These are phyloP conservation scores for Argyra leucocephala DNA, from an alignment of 2,888 invertebrate species.

Conservation along the genomic window DNA sequence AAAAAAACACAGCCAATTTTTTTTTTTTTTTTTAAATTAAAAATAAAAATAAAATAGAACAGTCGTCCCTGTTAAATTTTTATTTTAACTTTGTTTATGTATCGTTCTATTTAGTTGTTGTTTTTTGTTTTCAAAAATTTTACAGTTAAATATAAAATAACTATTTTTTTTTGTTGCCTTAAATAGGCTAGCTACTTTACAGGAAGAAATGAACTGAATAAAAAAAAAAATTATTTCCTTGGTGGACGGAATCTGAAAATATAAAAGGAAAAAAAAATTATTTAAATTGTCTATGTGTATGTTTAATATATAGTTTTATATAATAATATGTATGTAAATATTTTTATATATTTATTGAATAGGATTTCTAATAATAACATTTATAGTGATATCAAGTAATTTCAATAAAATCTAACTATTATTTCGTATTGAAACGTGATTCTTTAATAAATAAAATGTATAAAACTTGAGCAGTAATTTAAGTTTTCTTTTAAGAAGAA, in stretches of 20 bases:
- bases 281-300: background rate
- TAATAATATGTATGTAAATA: background rate
- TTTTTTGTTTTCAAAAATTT: background rate
- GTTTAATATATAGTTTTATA: background rate
- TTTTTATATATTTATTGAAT: background rate
- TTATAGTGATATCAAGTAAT: conserved; percentile 3
- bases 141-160: background rate
- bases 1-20: background rate
- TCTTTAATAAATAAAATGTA: background rate
- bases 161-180: conserved; percentile 10
- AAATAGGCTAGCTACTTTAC: conserved; percentile 4
- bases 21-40: background rate
- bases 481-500: too few relatives aligned
- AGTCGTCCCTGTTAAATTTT: background rate
- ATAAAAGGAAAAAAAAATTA: conserved; percentile 10
- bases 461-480: too few relatives aligned
- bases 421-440: conserved; percentile 1
- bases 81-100: background rate
- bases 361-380: background rate
- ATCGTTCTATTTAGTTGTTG: too few relatives aligned
- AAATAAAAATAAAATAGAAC: background rate
- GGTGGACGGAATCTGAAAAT: conserved; percentile 19
- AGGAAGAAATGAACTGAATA: background rate
- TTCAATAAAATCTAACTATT: conserved; percentile 6
- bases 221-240: conserved; percentile 8